Percentiles rank a stretch among this genome's conserved stretches.
Conservation (phyloP, 2,888 invertebrate species). For the Phytoseiulus persimilis region DNA sequence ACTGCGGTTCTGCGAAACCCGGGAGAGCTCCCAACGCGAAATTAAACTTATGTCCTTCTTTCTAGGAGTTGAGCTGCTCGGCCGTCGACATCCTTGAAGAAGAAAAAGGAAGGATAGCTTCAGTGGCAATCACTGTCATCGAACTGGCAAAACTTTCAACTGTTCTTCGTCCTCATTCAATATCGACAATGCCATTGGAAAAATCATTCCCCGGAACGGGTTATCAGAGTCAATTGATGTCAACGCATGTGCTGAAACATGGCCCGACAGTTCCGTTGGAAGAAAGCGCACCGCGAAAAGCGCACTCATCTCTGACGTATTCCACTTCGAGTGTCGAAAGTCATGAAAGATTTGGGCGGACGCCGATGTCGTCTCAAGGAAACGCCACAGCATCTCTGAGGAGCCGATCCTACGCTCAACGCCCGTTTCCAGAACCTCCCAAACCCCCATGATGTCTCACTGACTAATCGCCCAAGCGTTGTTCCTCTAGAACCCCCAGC, state of each 20-base stretch:
- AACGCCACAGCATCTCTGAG: background rate
- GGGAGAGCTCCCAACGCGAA: background rate
- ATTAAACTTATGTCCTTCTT: slow-evolving; percentile 41
- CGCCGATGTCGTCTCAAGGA: background rate
- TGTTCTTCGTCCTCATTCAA: background rate
- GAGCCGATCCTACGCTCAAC: background rate
- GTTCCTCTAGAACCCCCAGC: background rate
- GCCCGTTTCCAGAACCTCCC: background rate
- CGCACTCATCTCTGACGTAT: background rate
- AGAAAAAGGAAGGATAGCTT: slow-evolving; percentile 64
- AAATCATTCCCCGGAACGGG: background rate
- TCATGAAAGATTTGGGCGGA: background rate
- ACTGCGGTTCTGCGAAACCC: no score
- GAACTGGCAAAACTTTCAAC: slow-evolving; percentile 59
- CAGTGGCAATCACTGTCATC: slow-evolving; percentile 77
- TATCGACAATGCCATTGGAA: background rate
- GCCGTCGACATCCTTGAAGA: slow-evolving; percentile 86
- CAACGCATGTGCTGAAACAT: background rate
- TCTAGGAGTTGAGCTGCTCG: slow-evolving; percentile 78
- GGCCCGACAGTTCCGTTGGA: background rate
- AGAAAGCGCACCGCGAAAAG: background rate
- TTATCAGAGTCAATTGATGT: background rate
- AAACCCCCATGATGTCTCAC: background rate
- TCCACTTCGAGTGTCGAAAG: background rate
- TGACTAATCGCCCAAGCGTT: background rate